These are phyloP conservation scores for Morpho helenor DNA, from an alignment of 2,888 invertebrate genomes.

Conservation along the genomic window DNA sequence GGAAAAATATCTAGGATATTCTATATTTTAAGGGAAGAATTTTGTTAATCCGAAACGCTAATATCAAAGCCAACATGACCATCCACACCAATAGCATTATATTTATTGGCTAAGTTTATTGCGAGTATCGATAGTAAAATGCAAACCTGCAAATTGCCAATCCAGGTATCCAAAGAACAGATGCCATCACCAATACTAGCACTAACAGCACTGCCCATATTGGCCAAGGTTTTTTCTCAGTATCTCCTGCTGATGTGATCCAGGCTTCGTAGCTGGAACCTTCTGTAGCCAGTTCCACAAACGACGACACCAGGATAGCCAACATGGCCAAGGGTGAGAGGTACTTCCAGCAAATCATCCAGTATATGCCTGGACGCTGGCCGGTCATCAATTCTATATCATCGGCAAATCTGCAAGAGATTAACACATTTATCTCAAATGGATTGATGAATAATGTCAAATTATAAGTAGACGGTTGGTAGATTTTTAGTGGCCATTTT, in stretches of 20 bases:
- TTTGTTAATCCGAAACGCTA: too few relatives aligned
- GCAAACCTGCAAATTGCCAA: slow-evolving; percentile 88
- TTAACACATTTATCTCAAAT: not conserved
- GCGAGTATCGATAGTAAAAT: not conserved
- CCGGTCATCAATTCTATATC: slow-evolving; percentile 98
- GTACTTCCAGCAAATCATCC: slow-evolving; percentile 97
- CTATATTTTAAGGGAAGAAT: too few relatives aligned
- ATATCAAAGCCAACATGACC: too few relatives aligned
- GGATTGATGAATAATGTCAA: too few relatives aligned
- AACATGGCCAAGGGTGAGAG: slow-evolving; percentile 94
- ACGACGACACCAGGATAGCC: slow-evolving; percentile 89
- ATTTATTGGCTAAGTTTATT: too few relatives aligned
- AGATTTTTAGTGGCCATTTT: too few relatives aligned
- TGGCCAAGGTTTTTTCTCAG: slow-evolving; percentile 91
- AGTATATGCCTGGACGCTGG: slow-evolving; percentile 90
- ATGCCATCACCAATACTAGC: slow-evolving; percentile 85
- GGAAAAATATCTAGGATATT: too few relatives aligned
- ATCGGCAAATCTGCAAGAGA: slow-evolving; percentile 88
- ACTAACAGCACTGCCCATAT: slow-evolving; percentile 90
- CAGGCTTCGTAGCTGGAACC: slow-evolving; percentile 93
- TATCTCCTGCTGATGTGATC: slow-evolving; percentile 85
- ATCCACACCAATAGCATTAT: too few relatives aligned
- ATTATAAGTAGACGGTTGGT: too few relatives aligned
- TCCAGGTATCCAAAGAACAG: slow-evolving; percentile 92
- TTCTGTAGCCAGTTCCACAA: slow-evolving; percentile 87